Percentiles rank a stretch among this genome's conserved stretches.
Conservation (phyloP, 1,140 invertebrate species). For the Periplaneta americana region DNA sequence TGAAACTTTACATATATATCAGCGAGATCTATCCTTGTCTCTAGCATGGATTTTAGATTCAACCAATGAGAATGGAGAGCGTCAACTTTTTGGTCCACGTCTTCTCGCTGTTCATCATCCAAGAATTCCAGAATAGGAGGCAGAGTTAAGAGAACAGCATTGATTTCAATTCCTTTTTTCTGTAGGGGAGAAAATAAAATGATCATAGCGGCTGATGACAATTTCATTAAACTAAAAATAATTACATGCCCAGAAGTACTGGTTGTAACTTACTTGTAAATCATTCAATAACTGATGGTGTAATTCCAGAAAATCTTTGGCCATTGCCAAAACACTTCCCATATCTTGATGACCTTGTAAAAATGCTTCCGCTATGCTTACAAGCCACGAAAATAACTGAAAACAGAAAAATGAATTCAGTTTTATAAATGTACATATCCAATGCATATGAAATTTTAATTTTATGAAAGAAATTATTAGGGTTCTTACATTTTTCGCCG, state of each 20-base stretch:
- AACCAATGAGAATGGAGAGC: slow-evolving; percentile 32
- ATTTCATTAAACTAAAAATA: slow-evolving; percentile 9
- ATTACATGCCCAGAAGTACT: neutral
- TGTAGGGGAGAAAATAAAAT: slow-evolving; percentile 34
- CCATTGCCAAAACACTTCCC: slow-evolving; percentile 61
- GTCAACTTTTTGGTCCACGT: slow-evolving; percentile 52
- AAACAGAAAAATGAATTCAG: no score
- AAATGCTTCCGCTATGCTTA: slow-evolving; percentile 63
- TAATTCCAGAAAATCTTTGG: slow-evolving; percentile 68
- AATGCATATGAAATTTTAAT: no score
- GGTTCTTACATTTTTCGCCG: no score
- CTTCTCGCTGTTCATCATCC: slow-evolving; percentile 56
- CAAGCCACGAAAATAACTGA: slow-evolving; percentile 62
- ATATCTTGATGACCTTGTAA: slow-evolving; percentile 68
- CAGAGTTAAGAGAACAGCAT: slow-evolving; percentile 54
- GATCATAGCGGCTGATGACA: neutral
- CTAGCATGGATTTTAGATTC: slow-evolving; percentile 35
- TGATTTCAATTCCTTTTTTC: slow-evolving; percentile 62
- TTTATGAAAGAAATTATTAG: no score
- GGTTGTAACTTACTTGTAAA: slow-evolving; percentile 51
- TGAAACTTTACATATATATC: slow-evolving; percentile 70
- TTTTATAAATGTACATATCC: no score
- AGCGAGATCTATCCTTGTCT: slow-evolving; percentile 52
- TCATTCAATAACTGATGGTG: slow-evolving; percentile 71
- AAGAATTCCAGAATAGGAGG: slow-evolving; percentile 57